Percentiles rank a stretch among this genome's conserved stretches.
Conservation (phyloP, 2,888 invertebrate species). For the Drosophila mulleri region DNA sequence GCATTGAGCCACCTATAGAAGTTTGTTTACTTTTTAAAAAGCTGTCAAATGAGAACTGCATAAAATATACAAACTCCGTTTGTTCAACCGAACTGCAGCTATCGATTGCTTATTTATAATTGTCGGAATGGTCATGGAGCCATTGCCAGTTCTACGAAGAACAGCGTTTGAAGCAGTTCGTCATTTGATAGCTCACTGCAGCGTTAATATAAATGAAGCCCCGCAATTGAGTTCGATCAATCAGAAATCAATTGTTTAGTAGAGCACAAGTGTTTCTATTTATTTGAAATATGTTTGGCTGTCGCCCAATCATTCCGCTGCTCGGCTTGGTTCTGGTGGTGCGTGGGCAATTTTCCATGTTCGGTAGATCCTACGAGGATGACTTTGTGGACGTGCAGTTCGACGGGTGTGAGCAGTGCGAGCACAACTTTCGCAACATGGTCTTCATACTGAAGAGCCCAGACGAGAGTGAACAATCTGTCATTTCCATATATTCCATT, state of each 20-base stretch:
- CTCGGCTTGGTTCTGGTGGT: conserved; percentile 23
- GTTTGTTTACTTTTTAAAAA: neutral
- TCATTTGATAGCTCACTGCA: neutral
- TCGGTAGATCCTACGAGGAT: conserved; percentile 31
- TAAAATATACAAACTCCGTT: neutral
- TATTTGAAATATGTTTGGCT: conserved; percentile 13
- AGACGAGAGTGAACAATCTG: conserved; percentile 4
- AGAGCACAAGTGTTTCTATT: conserved; percentile 7
- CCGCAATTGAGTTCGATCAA: neutral
- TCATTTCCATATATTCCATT: conserved; percentile 32
- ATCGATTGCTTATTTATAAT: neutral
- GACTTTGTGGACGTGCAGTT: conserved; percentile 56
- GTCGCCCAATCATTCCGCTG: conserved; percentile 22
- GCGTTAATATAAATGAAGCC: conserved; percentile 25
- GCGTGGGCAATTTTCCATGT: conserved; percentile 25
- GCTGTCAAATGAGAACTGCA: neutral
- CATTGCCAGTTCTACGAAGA: neutral
- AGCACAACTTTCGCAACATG: conserved; percentile 51
- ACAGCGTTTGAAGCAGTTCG: neutral
- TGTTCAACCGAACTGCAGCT: neutral
- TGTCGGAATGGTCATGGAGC: neutral
- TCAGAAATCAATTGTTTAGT: conserved; percentile 20
- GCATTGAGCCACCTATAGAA: neutral
- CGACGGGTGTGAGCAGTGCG: conserved; percentile 46
- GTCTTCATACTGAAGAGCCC: conserved; percentile 45